Conservation (phyloP, 2,888 invertebrate species). For the Drosophila limbata region DNA sequence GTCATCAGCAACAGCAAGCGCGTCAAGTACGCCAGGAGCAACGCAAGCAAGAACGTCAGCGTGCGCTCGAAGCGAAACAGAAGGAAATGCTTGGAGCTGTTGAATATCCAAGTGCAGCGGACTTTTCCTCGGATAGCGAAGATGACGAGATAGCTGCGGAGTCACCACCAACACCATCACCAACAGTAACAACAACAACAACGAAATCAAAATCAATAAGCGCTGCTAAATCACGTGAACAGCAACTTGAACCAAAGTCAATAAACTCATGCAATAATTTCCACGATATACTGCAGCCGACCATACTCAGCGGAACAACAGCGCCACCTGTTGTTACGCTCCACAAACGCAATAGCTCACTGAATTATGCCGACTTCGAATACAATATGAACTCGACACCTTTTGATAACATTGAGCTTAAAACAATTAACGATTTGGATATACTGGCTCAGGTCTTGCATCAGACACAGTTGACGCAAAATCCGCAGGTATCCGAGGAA, state of each 20-base stretch:
- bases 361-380: conserved; percentile 92
- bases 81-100: conserved; percentile 87
- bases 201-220: conserved; percentile 38
- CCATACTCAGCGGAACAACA: conserved; percentile 70
- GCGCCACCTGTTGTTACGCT: conserved; percentile 50
- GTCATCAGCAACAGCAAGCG: conserved; percentile 88
- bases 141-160: conserved; percentile 35
- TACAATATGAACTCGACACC: conserved; percentile 94
- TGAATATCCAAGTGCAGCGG: conserved; percentile 88
- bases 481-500: conserved; percentile 3
- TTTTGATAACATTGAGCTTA: conserved; percentile 96
- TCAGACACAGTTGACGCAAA: conserved; percentile 79
- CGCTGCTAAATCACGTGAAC: conserved; percentile 43
- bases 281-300: conserved; percentile 84
- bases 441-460: conserved; percentile 92
- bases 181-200: conserved; percentile 7
- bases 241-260: conserved; percentile 71
- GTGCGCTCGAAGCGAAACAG: conserved; percentile 87
- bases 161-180: conserved; percentile 4
- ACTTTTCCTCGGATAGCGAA: conserved; percentile 86
- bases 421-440: conserved; percentile 96
- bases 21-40: conserved; percentile 88
- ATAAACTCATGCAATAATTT: conserved; percentile 79
- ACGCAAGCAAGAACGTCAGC: conserved; percentile 87
- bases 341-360: conserved; percentile 76